phyloP scores from a whole-genome alignment of 2,113 vertebrate species.

The Nycticryphes semicollaris region DNA sequence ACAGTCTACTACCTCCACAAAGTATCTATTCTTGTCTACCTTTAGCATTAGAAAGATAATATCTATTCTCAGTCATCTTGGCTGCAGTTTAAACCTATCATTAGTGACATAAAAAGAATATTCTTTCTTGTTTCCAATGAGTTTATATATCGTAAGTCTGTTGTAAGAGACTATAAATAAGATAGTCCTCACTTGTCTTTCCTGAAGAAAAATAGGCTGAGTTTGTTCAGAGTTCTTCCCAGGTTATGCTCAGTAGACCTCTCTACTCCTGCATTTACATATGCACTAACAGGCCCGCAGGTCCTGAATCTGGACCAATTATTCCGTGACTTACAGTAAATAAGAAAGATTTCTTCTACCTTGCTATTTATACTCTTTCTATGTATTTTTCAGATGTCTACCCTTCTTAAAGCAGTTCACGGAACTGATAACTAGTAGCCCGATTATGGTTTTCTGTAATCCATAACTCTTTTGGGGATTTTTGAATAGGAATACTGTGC shows the following conservation, averaged over 20 bases:
- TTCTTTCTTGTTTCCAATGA: background rate
- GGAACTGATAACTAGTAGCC: background rate
- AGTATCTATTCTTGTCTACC: background rate
- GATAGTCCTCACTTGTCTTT: background rate
- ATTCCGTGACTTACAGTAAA: background rate
- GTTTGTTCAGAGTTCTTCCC: background rate
- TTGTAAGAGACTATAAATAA: background rate
- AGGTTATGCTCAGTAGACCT: background rate
- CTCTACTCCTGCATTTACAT: background rate
- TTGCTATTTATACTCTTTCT: background rate
- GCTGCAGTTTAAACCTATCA: background rate
- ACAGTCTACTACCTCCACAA: background rate
- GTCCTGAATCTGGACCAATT: background rate
- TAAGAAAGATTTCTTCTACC: background rate
- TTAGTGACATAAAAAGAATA: background rate
- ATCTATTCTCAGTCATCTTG: background rate
- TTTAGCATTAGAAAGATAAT: background rate
- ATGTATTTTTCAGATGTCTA: background rate
- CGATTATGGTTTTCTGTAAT: background rate
- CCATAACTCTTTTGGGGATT: fast-evolving
- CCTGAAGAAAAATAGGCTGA: background rate
- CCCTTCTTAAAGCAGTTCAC: background rate
- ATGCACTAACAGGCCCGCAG: background rate
- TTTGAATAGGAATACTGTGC: background rate
- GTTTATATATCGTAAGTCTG: background rate